A percentile compares a stretch with the other conserved stretches of the same genome.
Conservation (phyloP, 2,888 invertebrate genomes). For the Perithous albicinctus region DNA sequence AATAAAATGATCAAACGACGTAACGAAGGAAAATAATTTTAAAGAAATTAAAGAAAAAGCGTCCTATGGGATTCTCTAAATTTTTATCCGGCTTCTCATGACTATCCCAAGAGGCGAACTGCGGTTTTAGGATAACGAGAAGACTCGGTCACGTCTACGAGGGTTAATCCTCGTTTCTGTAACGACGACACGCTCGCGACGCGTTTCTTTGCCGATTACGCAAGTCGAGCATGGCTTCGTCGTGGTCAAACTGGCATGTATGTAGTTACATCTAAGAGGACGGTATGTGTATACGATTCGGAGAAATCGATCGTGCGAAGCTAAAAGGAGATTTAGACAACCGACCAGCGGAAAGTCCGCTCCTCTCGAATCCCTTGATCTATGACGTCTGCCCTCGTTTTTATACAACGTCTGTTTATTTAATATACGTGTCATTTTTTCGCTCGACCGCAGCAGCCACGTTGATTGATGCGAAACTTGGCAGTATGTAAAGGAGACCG, state of each 20-base stretch:
- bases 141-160: slow-evolving; percentile 42
- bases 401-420: neutral
- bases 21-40: neutral
- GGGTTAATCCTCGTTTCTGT: slow-evolving; percentile 67
- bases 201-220: slow-evolving; percentile 64
- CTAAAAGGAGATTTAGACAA: slow-evolving; percentile 14
- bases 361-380: neutral
- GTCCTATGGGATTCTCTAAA: neutral
- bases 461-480: slow-evolving; percentile 23
- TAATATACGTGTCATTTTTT: slow-evolving; percentile 8
- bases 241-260: neutral
- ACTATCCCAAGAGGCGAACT: neutral
- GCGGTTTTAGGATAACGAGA: slow-evolving; percentile 34
- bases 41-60: neutral
- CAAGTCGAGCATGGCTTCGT: slow-evolving; percentile 48
- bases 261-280: neutral
- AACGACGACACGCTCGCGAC: slow-evolving; percentile 60
- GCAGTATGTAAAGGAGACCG: too few relatives aligned
- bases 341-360: neutral
- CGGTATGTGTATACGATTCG: slow-evolving; percentile 15
- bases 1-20: neutral
- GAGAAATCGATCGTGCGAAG: slow-evolving; percentile 27
- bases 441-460: neutral
- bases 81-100: neutral
- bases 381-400: slow-evolving; percentile 33